These are phyloP conservation scores for Perodicticus potto DNA, from an alignment of 2,797 vertebrate genomes.

Conservation along the genomic window DNA sequence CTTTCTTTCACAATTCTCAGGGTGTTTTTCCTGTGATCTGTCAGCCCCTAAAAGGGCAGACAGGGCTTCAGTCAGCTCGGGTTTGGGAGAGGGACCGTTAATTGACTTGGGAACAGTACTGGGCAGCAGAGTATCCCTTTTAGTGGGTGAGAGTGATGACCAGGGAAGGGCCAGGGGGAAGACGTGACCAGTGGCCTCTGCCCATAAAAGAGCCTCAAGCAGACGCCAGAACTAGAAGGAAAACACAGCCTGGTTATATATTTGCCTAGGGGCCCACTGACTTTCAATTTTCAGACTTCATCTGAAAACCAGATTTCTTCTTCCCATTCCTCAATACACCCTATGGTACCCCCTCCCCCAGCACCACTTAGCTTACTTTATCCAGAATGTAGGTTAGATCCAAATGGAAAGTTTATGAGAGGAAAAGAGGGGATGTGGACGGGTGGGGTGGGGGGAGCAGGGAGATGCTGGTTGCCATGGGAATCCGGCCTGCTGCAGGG, in stretches of 20 bases:
- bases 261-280: not conserved
- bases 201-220: slow-evolving; percentile 24
- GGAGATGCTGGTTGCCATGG: slow-evolving; percentile 70
- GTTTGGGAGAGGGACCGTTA: not conserved
- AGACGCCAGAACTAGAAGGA: slow-evolving; percentile 61
- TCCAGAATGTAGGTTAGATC: slow-evolving; percentile 20
- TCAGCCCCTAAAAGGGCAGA: slow-evolving; percentile 37
- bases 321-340: not conserved
- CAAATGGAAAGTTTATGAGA: slow-evolving; percentile 74
- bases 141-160: slow-evolving; percentile 44
- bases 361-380: not conserved
- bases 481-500: slow-evolving; percentile 44
- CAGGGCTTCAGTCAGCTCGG: slow-evolving; percentile 37
- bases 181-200: not conserved
- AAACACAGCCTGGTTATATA: not conserved
- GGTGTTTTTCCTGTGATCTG: not conserved
- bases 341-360: not conserved
- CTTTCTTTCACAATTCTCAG: slow-evolving; percentile 44
- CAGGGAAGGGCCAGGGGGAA: slow-evolving; percentile 55
- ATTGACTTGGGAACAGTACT: slow-evolving; percentile 37
- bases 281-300: slow-evolving; percentile 37
- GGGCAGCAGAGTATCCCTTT: not conserved
- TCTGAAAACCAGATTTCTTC: slow-evolving; percentile 16
- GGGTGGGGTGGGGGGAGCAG: no score
- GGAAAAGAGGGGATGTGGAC: slow-evolving; percentile 44